Evolutionary conservation across 2,797 vertebrate genomes (phyloP), one percentile per base, ranked within the genome.

Genomic region (Chromis chromis): DNA sequence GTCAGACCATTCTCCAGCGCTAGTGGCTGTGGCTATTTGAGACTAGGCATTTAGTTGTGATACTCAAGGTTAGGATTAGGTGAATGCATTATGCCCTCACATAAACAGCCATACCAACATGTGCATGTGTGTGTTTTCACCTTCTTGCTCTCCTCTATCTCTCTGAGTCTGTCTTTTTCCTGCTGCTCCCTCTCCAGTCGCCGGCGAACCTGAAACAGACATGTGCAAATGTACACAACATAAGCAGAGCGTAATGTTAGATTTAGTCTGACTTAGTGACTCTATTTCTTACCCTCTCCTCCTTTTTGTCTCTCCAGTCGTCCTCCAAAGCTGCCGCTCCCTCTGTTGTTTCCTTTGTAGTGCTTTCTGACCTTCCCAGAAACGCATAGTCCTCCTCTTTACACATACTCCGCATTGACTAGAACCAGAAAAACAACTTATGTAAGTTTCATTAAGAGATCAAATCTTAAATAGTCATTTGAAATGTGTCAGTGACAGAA

Each of bases 371-470:
- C 8, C 1, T 60, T 64, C 71, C 91, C 78, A 94, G 82, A 77
- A 95, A 94, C 0, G 25, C 71, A 8, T 93, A 95, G 78, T 95
- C 94, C 56, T 95, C 94, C 76, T 95, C 94, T 87, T 92, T 94
- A 65, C 93, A 94, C 63, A 95, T 82, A 39, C 83, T 88, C 71
- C 94, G 89, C 95, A 95, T 94, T 13, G 93, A 89, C 94, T 95
- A 6, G 31, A 72, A 63, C 12, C 69, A 61, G 39, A 74, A 67
- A 67, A 74, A 50, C 28, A 9, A 2, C 42, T 65, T 65, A 21
- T 56, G 13, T 74, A 22, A 64, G 19, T 52, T 12, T 63, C 49
- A 60, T 7, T n/a, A 1, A 24, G 11, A 62, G 39, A 48, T 68
- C n/a, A 40, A 19, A 27, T 58, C 54, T 58, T 21, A 36, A 48